Conservation (phyloP, 53 echinoderm and acorn worm genomes). For the Antedon mediterranea region DNA sequence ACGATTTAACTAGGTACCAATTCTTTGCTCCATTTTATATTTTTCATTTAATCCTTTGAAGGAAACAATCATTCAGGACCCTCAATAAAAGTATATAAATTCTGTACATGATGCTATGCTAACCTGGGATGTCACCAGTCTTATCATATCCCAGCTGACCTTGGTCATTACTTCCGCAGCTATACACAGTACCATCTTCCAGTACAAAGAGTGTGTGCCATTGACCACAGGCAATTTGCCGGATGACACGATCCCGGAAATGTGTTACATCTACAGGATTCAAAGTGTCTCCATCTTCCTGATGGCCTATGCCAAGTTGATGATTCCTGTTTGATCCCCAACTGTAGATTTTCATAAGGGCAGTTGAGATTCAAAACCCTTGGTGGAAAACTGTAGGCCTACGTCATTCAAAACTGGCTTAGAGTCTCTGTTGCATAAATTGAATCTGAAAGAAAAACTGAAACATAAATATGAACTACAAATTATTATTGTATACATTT, state of each 20-base stretch:
- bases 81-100: too few relatives aligned
- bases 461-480: too few relatives aligned
- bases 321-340: slow-evolving; percentile 52
- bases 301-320: slow-evolving; percentile 47
- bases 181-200: slow-evolving; percentile 66
- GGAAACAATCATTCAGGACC: too few relatives aligned
- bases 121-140: slow-evolving; percentile 52
- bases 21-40: too few relatives aligned
- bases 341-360: slow-evolving; percentile 29
- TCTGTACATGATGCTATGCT: too few relatives aligned
- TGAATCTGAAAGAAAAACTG: too few relatives aligned
- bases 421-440: too few relatives aligned
- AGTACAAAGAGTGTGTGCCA: slow-evolving; percentile 57
- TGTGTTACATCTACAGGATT: slow-evolving; percentile 24
- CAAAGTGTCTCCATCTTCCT: neutral
- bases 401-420: too few relatives aligned
- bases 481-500: too few relatives aligned
- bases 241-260: slow-evolving; percentile 22
- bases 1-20: too few relatives aligned
- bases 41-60: too few relatives aligned
- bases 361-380: neutral
- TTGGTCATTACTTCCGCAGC: slow-evolving; percentile 62
- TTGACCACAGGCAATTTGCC: slow-evolving; percentile 42
- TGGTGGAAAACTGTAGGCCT: neutral
- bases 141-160: slow-evolving; percentile 77